Base-by-base conservation (phyloP, 2,888 invertebrate genomes). In the Monopis laevigella region DNA sequence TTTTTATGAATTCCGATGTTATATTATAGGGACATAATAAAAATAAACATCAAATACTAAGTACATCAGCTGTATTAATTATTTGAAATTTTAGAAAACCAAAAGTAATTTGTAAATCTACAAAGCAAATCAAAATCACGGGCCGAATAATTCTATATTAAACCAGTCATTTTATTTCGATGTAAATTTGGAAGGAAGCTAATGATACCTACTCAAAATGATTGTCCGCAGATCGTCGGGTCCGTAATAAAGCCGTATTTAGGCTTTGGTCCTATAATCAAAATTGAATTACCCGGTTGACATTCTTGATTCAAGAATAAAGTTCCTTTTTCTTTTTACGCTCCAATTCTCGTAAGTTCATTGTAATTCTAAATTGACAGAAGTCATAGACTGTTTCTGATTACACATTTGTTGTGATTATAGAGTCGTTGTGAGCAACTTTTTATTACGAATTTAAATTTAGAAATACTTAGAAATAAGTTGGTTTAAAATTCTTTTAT, bases 211-310 rank as follows among this genome's bases (percentile, higher is more conserved):
- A 73, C 65, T 72, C 65, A 59, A 65, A 65, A 70, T 62, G 72
- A 77, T 77, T 74, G 75, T 73, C 69, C 52, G 70, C 69, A 77
- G 75, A 72, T 72, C 72, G 70, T 54, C 70, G 73, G 60, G 63
- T 67, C 52, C 46, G 56, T 77, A 78, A 78, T 78, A 72, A 74
- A 75, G 61, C 65, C 65, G 57, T 74, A 74, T 74, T 78, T 75
- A 71, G 58, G 65, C 68, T 64, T 77, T 71, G 70, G 66, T 74
- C 70, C 78, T 80, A 77, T 78, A 78, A 80, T 80, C 80, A 80
- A 80, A 80, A 77, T 77, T 78, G 70, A 80, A 80, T 80, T 80
- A 80, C 69, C 67, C 55, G 64, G 67, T 68, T 74, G 80, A 80
- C 78, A 75, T 72, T 80, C 72, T 73, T 70, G 62, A 62, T 61